Evolutionary conservation across 2,797 vertebrate genomes (phyloP), one percentile per base, ranked within the genome.

Genomic region (Mico argentatus): DNA sequence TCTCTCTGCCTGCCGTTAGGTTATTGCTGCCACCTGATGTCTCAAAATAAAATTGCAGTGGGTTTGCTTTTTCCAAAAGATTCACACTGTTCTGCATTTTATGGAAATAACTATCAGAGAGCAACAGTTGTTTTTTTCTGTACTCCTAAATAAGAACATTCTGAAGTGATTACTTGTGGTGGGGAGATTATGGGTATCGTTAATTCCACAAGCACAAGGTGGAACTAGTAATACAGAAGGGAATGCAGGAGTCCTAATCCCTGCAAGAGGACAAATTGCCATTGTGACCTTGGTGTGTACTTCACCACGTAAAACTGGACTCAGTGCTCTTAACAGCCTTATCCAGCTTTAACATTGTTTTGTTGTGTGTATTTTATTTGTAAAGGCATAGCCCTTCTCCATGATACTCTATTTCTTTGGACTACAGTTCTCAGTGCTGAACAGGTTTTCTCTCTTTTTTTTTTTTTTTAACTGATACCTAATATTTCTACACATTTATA

Each of bases 21-120:
- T 92, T 94, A 73, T 88, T 98, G 97, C 98, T 98, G 98, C 98
- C 99, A 98, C 86, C 98, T 98, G 97, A 95, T 96, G 98, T 94
- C 95, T 91, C 48, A 36, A 67, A 79, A 39, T 75, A 79, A 92
- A 95, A 96, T 91, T 95, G 91, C 97, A 83, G 0, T 19, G 20
- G 26, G 50, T 61, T 91, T 81, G 75, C 72, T 61, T 93, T 97
- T 81, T 86, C 79, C 19, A 26, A 79, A 92, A 86, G 85, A 52
- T 75, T 24, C 0, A 1, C 48, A 59, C 67, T 33, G 0, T 55
- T 77, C 20, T 90, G 48, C 36, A 19, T 33, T 93, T 92, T 91
- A 20, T 72, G 27, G 67, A 97, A 95, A 95, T 84, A 76, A 79
- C 36, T 87, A 4, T 70, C 88, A 57, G 64, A 91, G 33, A 96